These are phyloP conservation scores for Apteryx mantelli DNA, from an alignment of 2,113 vertebrate genomes.

Conservation along the genomic window DNA sequence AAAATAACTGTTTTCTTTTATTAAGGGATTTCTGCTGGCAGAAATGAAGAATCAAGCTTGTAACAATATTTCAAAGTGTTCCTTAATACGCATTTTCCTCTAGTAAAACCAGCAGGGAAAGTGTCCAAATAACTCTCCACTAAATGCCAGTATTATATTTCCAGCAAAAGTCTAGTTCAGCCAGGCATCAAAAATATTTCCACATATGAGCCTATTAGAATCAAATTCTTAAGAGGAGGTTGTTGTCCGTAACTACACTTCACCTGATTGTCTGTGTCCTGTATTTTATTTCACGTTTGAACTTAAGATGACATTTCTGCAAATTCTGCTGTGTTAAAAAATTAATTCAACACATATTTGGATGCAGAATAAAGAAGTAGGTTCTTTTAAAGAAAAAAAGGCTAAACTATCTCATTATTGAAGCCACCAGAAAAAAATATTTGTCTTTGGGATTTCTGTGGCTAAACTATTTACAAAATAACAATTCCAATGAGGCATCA, in stretches of 20 bases:
- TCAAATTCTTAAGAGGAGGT: background rate
- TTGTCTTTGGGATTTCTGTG: slow-evolving; percentile 32
- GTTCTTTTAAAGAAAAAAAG: background rate
- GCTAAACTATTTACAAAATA: slow-evolving; percentile 3
- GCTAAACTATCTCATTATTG: background rate
- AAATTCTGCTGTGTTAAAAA: background rate
- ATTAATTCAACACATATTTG: background rate
- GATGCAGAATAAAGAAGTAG: background rate
- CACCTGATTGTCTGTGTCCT: background rate
- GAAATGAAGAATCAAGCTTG: slow-evolving; percentile 55
- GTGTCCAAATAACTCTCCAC: slow-evolving; percentile 76
- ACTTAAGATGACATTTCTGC: background rate
- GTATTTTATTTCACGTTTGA: background rate
- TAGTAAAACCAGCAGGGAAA: slow-evolving; percentile 79
- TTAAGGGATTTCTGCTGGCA: slow-evolving; percentile 49
- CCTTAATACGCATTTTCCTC: slow-evolving; percentile 66
- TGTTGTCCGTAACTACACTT: background rate
- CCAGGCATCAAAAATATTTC: slow-evolving; percentile 53
- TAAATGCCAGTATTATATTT: slow-evolving; percentile 76
- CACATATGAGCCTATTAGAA: slow-evolving; percentile 24
- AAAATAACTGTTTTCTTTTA: slow-evolving; percentile 50
- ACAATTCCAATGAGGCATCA: background rate
- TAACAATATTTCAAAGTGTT: slow-evolving; percentile 77
- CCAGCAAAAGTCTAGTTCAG: slow-evolving; percentile 41
- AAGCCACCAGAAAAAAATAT: slow-evolving; percentile 1